phyloP scores from a whole-genome alignment of 2,113 vertebrate genomes.

The Pitta sordida region DNA sequence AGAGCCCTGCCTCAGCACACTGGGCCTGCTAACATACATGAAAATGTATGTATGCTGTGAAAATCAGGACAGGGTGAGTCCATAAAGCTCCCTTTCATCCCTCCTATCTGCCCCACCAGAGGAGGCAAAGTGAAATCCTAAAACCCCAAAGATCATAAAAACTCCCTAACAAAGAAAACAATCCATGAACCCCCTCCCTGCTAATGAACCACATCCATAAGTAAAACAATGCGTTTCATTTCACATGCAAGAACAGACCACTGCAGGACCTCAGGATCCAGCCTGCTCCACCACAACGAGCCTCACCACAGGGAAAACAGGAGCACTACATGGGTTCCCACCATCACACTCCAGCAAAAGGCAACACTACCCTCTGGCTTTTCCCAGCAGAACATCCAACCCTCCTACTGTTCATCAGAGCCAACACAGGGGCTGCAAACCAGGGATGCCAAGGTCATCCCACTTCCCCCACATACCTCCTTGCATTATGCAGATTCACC shows the following conservation, averaged over 20 bases:
- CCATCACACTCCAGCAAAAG: not conserved
- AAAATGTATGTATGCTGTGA: fast-evolving
- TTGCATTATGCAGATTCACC: fast-evolving
- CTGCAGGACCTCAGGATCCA: not conserved
- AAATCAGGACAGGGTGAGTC: fast-evolving
- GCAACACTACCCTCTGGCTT: not conserved
- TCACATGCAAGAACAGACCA: not conserved
- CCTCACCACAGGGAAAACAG: fast-evolving
- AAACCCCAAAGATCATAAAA: not conserved
- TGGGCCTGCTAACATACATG: fast-evolving
- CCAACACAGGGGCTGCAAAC: not conserved
- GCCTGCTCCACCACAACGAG: not conserved
- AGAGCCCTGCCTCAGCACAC: not conserved
- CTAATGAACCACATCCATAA: not conserved
- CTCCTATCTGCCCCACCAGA: too few relatives aligned
- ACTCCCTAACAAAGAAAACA: not conserved
- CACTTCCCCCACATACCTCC: too few relatives aligned
- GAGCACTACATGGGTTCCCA: fast-evolving
- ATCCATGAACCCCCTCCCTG: not conserved
- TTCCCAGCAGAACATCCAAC: not conserved
- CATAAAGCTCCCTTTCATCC: not conserved
- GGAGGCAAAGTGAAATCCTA: not conserved
- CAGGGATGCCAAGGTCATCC: fast-evolving
- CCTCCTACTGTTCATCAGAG: not conserved
- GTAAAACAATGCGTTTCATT: fast-evolving